Percentiles rank a stretch among this genome's conserved stretches.
Evolutionary conservation across 2,113 vertebrate species (phyloP).

Genomic region (Aplodontia rufa): DNA sequence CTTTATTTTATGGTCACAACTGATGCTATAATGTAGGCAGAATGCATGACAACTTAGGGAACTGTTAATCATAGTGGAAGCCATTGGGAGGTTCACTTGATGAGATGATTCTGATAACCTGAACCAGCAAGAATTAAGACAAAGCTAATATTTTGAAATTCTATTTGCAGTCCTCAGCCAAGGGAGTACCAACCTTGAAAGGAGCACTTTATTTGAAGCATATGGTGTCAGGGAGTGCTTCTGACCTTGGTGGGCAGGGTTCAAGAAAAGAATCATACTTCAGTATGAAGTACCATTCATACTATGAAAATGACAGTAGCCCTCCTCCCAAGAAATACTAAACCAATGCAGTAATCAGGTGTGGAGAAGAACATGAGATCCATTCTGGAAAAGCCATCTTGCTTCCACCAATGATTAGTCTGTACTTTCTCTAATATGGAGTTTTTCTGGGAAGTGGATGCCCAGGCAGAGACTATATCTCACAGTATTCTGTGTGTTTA

Average conservation of each 20-base stretch:
- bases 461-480: not conserved
- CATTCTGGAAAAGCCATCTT: not conserved
- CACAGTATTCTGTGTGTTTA: not conserved
- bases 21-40: not conserved
- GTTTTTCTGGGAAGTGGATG: not conserved
- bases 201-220: not conserved
- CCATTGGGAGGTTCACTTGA: not conserved
- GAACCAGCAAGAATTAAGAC: not conserved
- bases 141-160: not conserved
- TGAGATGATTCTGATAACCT: not conserved
- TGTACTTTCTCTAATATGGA: not conserved
- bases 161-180: not conserved
- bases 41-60: not conserved
- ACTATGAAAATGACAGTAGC: not conserved
- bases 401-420: not conserved
- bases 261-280: not conserved
- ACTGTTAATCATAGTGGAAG: not conserved
- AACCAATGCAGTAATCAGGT: not conserved
- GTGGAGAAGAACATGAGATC: not conserved
- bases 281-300: not conserved
- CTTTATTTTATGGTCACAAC: not conserved
- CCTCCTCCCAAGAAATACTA: not conserved
- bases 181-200: not conserved
- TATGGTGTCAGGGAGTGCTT: not conserved
- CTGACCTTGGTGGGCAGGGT: not conserved